Conservation (phyloP, 2,113 vertebrate species). For the Percopsis transmontana region DNA sequence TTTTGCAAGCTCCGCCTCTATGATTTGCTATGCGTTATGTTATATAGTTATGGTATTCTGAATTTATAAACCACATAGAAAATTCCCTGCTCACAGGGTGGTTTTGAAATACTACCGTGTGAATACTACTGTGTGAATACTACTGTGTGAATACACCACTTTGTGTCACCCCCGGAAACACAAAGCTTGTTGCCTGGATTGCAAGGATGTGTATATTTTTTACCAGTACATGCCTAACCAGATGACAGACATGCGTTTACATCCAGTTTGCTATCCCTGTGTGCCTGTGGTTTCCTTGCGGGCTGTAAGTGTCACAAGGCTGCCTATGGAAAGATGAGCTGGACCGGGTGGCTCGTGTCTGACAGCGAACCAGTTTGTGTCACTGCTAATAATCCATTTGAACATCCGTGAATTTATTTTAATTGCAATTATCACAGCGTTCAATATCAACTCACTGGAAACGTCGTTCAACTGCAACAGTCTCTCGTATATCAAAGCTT, state of each 20-base stretch:
- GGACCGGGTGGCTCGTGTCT: slow-evolving; percentile 19
- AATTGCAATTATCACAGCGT: slow-evolving; percentile 20
- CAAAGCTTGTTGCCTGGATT: too few species aligned
- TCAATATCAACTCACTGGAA: slow-evolving; percentile 8
- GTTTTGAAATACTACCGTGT: too few species aligned
- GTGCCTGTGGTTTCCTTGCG: slow-evolving; percentile 18
- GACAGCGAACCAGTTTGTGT: slow-evolving; percentile 20
- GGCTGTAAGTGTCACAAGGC: slow-evolving; percentile 52
- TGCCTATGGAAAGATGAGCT: slow-evolving; percentile 34
- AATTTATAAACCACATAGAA: too few species aligned
- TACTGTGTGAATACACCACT: too few species aligned
- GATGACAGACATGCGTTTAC: slow-evolving; percentile 28
- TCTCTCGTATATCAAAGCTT: slow-evolving; percentile 24
- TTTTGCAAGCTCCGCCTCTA: too few species aligned
- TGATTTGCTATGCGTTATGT: too few species aligned
- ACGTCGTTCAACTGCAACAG: slow-evolving; percentile 1
- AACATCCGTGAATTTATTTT: slow-evolving; percentile 43
- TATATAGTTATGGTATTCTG: too few species aligned
- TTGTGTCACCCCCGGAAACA: slow-evolving; percentile 22
- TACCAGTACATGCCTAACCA: slow-evolving; percentile 9
- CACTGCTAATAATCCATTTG: slow-evolving; percentile 62
- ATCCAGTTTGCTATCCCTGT: slow-evolving; percentile 6
- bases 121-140: too few species aligned
- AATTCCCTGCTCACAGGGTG: too few species aligned
- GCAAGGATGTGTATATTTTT: slow-evolving; percentile 48